These are phyloP conservation scores for Stegana nigrithorax DNA, from an alignment of 2,888 invertebrate genomes.

Conservation along the genomic window DNA sequence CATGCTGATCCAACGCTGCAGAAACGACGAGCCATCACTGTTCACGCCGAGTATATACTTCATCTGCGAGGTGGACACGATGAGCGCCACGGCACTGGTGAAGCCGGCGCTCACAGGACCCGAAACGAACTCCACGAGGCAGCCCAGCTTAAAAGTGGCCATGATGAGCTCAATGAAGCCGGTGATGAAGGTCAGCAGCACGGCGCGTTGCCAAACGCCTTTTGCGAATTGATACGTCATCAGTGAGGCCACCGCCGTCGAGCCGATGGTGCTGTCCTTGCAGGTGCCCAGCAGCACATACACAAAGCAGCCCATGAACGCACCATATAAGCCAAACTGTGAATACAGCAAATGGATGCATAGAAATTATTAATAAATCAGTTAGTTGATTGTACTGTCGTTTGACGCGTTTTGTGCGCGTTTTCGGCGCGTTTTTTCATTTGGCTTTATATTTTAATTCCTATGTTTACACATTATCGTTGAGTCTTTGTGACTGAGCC, in stretches of 20 bases:
- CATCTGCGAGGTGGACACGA: conserved; percentile 88
- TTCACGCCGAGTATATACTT: conserved; percentile 83
- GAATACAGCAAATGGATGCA: conserved; percentile 39
- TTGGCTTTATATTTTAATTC: too few relatives aligned
- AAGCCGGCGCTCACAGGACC: conserved; percentile 91
- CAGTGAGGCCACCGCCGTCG: conserved; percentile 91
- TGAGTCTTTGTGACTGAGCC: too few relatives aligned
- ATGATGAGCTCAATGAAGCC: conserved; percentile 83
- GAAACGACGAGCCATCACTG: conserved; percentile 79
- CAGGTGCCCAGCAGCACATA: conserved; percentile 92
- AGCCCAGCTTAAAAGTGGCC: conserved; percentile 86
- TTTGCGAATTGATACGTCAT: conserved; percentile 83
- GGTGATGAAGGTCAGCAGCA: conserved; percentile 80
- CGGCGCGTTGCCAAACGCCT: conserved; percentile 75
- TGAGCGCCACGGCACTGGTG: conserved; percentile 89
- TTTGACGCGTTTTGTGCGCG: conserved; percentile 4
- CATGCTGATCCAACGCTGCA: conserved; percentile 83
- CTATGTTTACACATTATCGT: too few relatives aligned
- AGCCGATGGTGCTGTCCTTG: conserved; percentile 92
- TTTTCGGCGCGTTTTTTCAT: too few relatives aligned
- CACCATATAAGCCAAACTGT: conserved; percentile 92
- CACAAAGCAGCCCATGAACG: conserved; percentile 90
- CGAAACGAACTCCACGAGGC: conserved; percentile 89
- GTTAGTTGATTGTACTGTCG: neutral
- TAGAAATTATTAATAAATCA: too few relatives aligned